Evolutionary conservation across 2,113 vertebrate genomes (phyloP), one percentile per base, ranked within the genome.

Genomic region (Catharus minimus): DNA sequence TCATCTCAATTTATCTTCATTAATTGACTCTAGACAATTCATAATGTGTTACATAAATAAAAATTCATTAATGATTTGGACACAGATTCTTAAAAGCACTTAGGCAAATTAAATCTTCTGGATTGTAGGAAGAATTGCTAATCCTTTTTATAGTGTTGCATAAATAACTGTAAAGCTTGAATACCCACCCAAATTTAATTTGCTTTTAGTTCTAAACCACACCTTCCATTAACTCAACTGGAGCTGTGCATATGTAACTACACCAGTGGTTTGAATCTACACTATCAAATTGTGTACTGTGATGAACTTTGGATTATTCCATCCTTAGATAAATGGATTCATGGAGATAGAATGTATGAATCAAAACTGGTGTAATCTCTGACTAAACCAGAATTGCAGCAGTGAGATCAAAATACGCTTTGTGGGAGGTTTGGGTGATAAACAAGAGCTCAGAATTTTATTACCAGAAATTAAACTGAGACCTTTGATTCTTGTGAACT

Each of bases 401-500:
- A 68, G 7, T 50, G 24, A 28, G 61, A 52, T 38, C 39, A 55
- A 24, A 23, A 32, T 5, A 20, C 0, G 0, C 65, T 81, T 56
- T 85, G 78, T 93, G 88, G 68, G 94, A 92, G 86, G 87, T 82
- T 60, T 9, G 46, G 27, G 13, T 57, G 58, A 83, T 56, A 38
- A 86, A 81, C 28, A 60, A 53, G 58, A 49, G 61, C 39, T 69
- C n/a, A 67, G 64, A 82, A 65, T 81, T 72, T 19, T 65, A 73
- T 46, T 26, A 83, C 26, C 52, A 66, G 79, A 62, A 88, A 84
- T 61, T 78, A 90, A 90, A 66, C 23, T 5, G 43, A 50, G 43
- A 39, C 33, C 30, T 94, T 88, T 93, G 8, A 57, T 95, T 83
- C 87, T 83, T 66, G 56, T 79, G 82, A 94, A 90, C 46, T 43